These are phyloP conservation scores for Rhabdophis nuchalis DNA, from an alignment of 2,797 vertebrate genomes.

Conservation along the genomic window DNA sequence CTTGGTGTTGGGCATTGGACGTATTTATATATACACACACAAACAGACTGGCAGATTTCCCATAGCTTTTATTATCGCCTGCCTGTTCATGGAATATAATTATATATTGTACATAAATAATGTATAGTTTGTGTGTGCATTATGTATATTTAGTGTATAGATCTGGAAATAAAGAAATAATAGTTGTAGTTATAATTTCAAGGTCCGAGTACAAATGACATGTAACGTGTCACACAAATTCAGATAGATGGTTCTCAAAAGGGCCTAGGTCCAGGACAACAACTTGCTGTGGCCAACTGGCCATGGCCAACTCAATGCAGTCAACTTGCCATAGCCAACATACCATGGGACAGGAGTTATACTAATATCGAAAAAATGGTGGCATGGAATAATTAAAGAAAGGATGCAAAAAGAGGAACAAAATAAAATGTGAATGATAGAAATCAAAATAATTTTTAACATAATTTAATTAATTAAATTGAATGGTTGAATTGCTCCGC, in stretches of 20 bases:
- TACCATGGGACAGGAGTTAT: background rate
- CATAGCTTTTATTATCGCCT: background rate
- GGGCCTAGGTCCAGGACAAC: background rate
- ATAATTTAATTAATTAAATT: background rate
- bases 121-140: background rate
- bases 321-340: background rate
- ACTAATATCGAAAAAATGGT: background rate
- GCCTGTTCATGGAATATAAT: background rate
- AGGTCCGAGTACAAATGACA: slow-evolving; percentile 36
- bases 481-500: background rate
- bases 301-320: no score
- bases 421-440: background rate
- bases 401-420: background rate
- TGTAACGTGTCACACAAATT: background rate
- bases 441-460: background rate
- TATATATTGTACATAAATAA: slow-evolving; percentile 38
- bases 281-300: background rate
- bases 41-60: background rate
- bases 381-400: background rate
- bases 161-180: slow-evolving; percentile 5
- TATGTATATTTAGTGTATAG: slow-evolving; percentile 14
- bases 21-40: background rate
- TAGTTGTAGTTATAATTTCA: slow-evolving; percentile 26
- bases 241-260: background rate
- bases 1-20: background rate